Conservation (phyloP, 2,113 vertebrate species). For the Furnarius figulus region DNA sequence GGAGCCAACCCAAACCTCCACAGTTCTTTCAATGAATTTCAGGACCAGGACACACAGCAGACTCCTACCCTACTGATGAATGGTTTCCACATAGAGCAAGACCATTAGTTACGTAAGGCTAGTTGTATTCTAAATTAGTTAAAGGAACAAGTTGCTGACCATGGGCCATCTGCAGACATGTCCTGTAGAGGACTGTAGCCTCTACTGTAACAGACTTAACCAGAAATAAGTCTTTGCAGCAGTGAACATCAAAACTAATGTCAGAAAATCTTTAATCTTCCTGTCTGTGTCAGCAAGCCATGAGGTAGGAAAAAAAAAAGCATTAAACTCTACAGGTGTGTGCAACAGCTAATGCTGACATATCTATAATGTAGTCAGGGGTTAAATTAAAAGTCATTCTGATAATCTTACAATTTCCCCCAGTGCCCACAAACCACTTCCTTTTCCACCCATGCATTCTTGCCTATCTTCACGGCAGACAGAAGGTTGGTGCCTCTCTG, state of each 20-base stretch:
- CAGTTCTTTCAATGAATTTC: not conserved
- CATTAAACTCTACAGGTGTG: not conserved
- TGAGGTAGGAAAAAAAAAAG: not conserved
- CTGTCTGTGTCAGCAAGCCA: not conserved
- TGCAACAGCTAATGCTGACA: slow-evolving; percentile 33
- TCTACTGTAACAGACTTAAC: not conserved
- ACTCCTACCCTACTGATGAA: not conserved
- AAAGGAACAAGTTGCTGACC: not conserved
- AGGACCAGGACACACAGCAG: not conserved
- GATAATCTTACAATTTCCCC: not conserved
- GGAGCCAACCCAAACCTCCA: too few species aligned
- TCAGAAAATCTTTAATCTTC: not conserved
- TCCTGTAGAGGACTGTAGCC: not conserved
- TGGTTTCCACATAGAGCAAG: not conserved
- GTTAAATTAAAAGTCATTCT: not conserved
- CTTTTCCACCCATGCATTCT: slow-evolving; percentile 47
- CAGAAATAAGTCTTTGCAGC: not conserved
- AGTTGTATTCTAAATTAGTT: not conserved
- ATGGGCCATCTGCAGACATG: not conserved
- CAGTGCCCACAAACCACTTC: slow-evolving; percentile 72
- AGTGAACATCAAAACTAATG: not conserved
- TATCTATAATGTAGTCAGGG: not conserved
- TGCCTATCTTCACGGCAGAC: not conserved
- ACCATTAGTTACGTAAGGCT: fast-evolving
- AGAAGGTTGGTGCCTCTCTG: not conserved